Conservation (phyloP, 2,888 invertebrate genomes). For the Amiota communis region DNA sequence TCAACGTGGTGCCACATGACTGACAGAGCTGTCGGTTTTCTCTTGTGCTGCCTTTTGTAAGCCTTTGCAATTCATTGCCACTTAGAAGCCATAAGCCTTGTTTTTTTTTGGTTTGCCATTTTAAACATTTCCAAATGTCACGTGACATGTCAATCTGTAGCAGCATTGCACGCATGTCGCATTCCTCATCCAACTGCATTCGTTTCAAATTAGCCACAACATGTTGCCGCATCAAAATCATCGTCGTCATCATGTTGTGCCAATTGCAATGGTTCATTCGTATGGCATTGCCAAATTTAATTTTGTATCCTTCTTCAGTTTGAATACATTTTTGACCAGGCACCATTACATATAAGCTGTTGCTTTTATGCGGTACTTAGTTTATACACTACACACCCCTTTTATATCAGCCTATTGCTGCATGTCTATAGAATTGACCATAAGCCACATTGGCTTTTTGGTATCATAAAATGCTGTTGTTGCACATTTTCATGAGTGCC, state of each 20-base stretch:
- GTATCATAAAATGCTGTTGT: too few species aligned
- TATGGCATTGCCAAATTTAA: slow-evolving; percentile 16
- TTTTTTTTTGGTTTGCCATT: slow-evolving; percentile 1
- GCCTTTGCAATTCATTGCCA: neutral
- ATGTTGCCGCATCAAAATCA: slow-evolving; percentile 1
- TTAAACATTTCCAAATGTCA: slow-evolving; percentile 43
- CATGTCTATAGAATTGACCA: too few species aligned
- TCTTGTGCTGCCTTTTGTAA: neutral
- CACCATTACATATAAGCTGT: too few species aligned
- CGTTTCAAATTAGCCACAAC: slow-evolving; percentile 16
- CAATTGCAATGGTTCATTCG: neutral
- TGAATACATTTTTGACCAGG: too few species aligned
- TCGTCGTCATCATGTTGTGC: neutral
- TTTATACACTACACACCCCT: too few species aligned
- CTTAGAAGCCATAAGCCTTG: neutral
- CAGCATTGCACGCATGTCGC: neutral
- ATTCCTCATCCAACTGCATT: neutral
- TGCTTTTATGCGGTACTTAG: too few species aligned
- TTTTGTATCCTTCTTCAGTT: neutral
- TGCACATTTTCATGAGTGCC: neutral
- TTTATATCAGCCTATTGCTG: too few species aligned
- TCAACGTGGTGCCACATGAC: neutral
- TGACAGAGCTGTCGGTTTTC: neutral
- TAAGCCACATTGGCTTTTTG: too few species aligned
- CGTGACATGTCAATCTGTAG: slow-evolving; percentile 45